Conservation (phyloP, 2,113 vertebrate species). For the Phrynosoma blainvillii region DNA sequence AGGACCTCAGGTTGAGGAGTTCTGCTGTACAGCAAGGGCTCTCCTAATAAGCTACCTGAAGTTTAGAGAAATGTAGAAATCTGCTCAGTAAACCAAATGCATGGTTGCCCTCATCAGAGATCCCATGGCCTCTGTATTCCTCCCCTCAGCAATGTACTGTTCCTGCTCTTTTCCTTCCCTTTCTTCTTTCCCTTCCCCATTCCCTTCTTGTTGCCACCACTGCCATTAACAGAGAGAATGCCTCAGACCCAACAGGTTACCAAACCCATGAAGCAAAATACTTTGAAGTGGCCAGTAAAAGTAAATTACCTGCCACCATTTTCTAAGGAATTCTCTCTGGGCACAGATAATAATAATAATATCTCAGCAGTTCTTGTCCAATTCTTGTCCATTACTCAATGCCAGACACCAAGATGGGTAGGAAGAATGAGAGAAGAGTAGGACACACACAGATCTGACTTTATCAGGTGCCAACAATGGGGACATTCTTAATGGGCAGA, state of each 20-base stretch:
- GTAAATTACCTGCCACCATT: background rate
- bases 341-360: background rate
- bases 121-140: background rate
- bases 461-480: background rate
- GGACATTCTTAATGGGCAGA: background rate
- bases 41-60: background rate
- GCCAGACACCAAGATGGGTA: no score
- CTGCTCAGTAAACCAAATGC: background rate
- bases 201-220: background rate
- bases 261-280: background rate
- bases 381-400: background rate
- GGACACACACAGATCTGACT: background rate
- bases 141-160: background rate
- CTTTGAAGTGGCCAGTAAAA: background rate
- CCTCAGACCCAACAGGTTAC: background rate
- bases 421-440: background rate
- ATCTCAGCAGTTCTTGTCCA: background rate
- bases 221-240: background rate
- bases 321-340: background rate
- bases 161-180: constrained; percentile 3
- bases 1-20: background rate
- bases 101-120: background rate
- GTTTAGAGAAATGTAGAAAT: background rate
- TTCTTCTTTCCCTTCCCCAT: background rate
- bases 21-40: background rate